A percentile compares a stretch with the other conserved stretches of the same genome.
phyloP scores from a whole-genome alignment of 2,888 invertebrate species.

The Bombylius major region DNA sequence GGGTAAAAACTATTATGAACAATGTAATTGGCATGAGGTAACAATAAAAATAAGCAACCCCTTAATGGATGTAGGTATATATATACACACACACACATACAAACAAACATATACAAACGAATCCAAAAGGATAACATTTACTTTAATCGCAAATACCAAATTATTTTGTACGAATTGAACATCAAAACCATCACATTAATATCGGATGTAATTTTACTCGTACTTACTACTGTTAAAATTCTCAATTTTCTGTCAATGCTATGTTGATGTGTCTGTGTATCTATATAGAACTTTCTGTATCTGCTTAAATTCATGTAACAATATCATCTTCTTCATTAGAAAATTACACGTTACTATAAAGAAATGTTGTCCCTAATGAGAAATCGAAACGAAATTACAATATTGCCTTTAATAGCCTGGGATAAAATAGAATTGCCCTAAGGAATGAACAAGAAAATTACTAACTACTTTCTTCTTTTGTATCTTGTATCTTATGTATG shows the following conservation, averaged over 20 bases:
- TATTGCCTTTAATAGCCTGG: conserved; percentile 8
- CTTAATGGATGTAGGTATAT: conserved; percentile 15
- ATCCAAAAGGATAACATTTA: background rate
- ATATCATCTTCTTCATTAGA: background rate
- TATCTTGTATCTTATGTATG: no score
- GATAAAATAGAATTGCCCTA: conserved; percentile 12
- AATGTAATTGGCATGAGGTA: conserved; percentile 12
- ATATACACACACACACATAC: conserved; percentile 1
- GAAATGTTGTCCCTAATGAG: conserved; percentile 11
- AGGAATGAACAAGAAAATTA: background rate
- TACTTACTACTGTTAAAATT: background rate
- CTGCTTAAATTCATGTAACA: background rate
- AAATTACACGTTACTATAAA: background rate
- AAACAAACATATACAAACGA: background rate
- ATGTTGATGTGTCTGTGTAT: no score
- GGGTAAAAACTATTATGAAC: conserved; percentile 13
- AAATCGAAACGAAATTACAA: conserved; percentile 15
- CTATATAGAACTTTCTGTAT: no score
- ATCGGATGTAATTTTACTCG: no score
- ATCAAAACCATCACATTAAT: no score
- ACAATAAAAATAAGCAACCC: conserved; percentile 13
- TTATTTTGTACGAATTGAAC: background rate
- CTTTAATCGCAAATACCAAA: background rate
- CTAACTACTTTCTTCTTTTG: no score
- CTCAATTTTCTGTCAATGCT: background rate